phyloP scores from a whole-genome alignment of 2,797 vertebrate genomes.

The Chrysolophus pictus region DNA sequence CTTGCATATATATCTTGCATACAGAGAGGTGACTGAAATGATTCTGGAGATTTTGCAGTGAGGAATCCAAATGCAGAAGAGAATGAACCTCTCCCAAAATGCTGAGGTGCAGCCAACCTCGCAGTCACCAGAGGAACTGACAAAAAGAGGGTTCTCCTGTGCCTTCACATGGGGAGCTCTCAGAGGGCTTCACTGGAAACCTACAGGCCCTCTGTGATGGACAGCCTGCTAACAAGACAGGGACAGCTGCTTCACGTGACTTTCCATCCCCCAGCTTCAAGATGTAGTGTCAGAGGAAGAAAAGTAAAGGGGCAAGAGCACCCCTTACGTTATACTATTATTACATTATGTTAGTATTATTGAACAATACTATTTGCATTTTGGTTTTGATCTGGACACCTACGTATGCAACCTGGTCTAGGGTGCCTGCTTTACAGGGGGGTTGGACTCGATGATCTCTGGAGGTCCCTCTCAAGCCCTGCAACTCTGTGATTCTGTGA shows the following conservation, averaged over 20 bases:
- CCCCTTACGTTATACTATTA: too few species aligned
- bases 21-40: not conserved
- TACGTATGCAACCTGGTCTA: too few species aligned
- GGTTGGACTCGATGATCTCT: too few species aligned
- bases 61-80: not conserved
- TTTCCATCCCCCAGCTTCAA: not conserved
- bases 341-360: too few species aligned
- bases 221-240: not conserved
- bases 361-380: too few species aligned
- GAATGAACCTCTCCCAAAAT: not conserved
- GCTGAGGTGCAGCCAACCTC: not conserved
- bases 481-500: too few species aligned
- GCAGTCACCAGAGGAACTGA: not conserved
- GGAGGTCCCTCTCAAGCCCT: too few species aligned
- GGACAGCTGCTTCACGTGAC: accelerated
- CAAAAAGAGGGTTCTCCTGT: accelerated
- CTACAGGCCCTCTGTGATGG: not conserved
- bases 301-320: too few species aligned
- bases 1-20: not conserved
- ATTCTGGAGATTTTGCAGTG: not conserved
- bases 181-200: accelerated
- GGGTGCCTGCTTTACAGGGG: too few species aligned
- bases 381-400: too few species aligned
- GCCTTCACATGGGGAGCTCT: not conserved
- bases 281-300: not conserved